Evolutionary conservation across 2,797 vertebrate genomes (phyloP), one percentile per base, ranked within the genome.

Genomic region (Ambastaia sidthimunki): DNA sequence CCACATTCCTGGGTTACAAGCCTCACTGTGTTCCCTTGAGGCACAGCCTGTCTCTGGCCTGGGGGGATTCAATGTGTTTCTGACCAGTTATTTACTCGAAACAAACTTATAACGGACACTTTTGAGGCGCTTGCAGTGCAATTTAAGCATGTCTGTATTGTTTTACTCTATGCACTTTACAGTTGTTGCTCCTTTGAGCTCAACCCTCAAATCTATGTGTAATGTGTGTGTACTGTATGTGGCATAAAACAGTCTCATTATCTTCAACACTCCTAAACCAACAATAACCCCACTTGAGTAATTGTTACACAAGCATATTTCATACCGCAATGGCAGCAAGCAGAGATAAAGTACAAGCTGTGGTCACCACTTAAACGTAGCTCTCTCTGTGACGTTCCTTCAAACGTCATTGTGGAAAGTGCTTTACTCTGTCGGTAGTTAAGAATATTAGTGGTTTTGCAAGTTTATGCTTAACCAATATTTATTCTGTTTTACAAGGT

Each of bases 1-100:
- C 67, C 19, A 15, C 79, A 70, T 83, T 76, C 59, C 71, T 67
- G 54, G 68, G 73, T 79, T 70, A 80, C 54, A 83, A 68, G 57
- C 69, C 57, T 59, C 57, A 41, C 73, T 73, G 76, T 76, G 76
- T 71, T 80, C 57, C 74, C 57, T 74, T 37, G 70, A 78, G 54
- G 48, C 37, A 41, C 67, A 48, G 55, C 67, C 73, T 60, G 41
- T 67, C 65, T 77, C 65, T 16, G 54, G 75, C 52, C 66, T 60
- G 66, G 15, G 15, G 47, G 47, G 23, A 48, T 18, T 54, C 75
- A 69, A 50, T 44, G 47, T 70, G 76, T 70, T 78, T 50, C 54
- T 69, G 54, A 60, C 60, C 72, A 52, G 19, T 72, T 63, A 63
- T 76, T 50, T 25, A 34, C 47, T 71, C 6, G 18, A 13, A 68